Evolutionary conservation across 1,140 invertebrate genomes (phyloP).

Genomic region (Arion vulgaris): DNA sequence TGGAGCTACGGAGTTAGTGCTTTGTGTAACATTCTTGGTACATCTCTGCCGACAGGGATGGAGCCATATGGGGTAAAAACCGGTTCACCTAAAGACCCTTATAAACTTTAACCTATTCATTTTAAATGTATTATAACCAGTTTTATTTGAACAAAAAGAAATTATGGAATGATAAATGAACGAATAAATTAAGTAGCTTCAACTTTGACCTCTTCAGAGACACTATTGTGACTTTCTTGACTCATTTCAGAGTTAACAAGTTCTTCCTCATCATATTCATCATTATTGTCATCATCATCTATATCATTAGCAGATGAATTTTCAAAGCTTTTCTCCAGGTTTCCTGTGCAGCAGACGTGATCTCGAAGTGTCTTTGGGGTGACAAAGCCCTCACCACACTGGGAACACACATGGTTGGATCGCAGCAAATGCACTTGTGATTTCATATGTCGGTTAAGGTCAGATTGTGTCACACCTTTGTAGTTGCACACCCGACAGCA

Average conservation of each 20-base stretch:
- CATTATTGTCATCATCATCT: neutral
- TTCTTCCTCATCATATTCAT: neutral
- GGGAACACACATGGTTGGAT: conserved; percentile 68
- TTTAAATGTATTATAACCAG: neutral
- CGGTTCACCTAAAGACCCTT: neutral
- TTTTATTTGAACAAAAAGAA: neutral
- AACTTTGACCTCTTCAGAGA: neutral
- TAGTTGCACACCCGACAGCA: conserved; percentile 75
- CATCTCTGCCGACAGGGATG: no score
- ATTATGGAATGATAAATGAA: neutral
- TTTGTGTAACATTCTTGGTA: no score
- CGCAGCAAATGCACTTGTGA: conserved; percentile 74
- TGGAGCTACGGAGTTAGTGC: neutral
- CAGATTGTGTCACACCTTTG: conserved; percentile 75
- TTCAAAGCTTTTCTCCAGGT: conserved; percentile 29
- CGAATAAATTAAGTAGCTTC: neutral
- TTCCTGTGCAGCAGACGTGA: conserved; percentile 60
- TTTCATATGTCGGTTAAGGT: conserved; percentile 75
- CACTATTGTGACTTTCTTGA: neutral
- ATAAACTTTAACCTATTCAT: neutral
- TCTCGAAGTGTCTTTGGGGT: conserved; percentile 67
- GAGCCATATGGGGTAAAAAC: neutral
- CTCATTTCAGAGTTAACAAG: neutral
- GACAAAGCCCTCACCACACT: conserved; percentile 72
- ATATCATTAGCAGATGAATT: conserved; percentile 25